A percentile compares a stretch with the other conserved stretches of the same genome.
phyloP scores from a whole-genome alignment of 2,797 vertebrate species.

The Jordanella pulchra region DNA sequence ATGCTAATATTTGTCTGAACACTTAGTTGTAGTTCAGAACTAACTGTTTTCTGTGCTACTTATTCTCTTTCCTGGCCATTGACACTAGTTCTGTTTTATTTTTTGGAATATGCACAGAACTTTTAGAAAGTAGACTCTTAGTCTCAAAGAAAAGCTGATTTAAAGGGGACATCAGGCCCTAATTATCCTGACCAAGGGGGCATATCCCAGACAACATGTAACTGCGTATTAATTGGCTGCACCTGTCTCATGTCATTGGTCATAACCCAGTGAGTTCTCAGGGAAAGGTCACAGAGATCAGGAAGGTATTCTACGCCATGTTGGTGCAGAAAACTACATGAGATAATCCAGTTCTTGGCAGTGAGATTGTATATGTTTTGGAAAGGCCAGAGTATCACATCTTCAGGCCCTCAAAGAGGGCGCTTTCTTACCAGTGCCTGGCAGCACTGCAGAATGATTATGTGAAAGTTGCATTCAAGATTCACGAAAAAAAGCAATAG shows the following conservation, averaged over 20 bases:
- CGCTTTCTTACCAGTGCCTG: constrained; percentile 53
- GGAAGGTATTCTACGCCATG: constrained; percentile 59
- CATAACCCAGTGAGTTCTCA: constrained; percentile 76
- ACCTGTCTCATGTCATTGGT: constrained; percentile 86
- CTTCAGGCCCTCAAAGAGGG: constrained; percentile 64
- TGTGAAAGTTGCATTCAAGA: constrained; percentile 29
- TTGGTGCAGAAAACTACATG: constrained; percentile 67
- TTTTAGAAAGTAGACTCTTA: constrained; percentile 23
- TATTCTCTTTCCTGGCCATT: too few relatives aligned
- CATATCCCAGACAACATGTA: constrained; percentile 67
- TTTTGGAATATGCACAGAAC: constrained; percentile 5
- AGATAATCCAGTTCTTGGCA: constrained; percentile 80
- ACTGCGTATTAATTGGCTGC: constrained; percentile 82
- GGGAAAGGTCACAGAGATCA: constrained; percentile 76
- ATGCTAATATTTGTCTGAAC: too few relatives aligned
- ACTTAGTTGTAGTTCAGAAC: too few relatives aligned
- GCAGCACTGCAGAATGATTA: constrained; percentile 43
- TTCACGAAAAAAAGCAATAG: not conserved
- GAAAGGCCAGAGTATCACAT: constrained; percentile 75
- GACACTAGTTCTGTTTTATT: too few relatives aligned
- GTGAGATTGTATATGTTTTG: constrained; percentile 73
- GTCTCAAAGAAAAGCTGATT: constrained; percentile 27
- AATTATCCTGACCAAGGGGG: constrained; percentile 54
- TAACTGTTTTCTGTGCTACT: too few relatives aligned
- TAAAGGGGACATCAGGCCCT: constrained; percentile 52